Evolutionary conservation across 2,888 invertebrate species (phyloP).

Genomic region (Trichopria drosophilae): DNA sequence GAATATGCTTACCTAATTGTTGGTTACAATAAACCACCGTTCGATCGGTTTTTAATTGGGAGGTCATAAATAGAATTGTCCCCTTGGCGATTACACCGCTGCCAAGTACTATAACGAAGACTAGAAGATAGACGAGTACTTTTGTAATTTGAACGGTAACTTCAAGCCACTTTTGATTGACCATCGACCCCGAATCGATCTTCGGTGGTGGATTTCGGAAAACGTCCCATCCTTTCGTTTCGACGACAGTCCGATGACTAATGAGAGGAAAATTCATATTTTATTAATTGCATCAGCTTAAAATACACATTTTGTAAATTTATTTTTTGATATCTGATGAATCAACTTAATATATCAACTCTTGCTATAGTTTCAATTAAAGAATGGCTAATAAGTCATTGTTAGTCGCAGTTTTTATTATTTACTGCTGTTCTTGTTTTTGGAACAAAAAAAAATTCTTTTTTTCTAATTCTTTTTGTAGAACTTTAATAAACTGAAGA

Average conservation of each 20-base stretch:
- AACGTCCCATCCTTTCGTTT: conserved; percentile 96
- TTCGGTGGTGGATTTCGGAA: conserved; percentile 90
- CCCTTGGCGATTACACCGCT: conserved; percentile 88
- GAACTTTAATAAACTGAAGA: no score
- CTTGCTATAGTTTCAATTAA: no score
- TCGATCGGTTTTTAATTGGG: conserved; percentile 79
- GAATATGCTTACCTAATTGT: conserved; percentile 72
- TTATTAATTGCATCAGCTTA: conserved; percentile 15
- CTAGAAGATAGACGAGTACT: conserved; percentile 80
- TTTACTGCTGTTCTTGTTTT: no score
- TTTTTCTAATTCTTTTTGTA: no score
- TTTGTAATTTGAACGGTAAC: conserved; percentile 82
- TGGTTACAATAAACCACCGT: conserved; percentile 80
- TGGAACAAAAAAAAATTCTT: no score
- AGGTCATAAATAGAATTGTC: conserved; percentile 88
- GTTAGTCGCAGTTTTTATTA: no score
- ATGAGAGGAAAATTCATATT: conserved; percentile 9
- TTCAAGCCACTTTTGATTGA: conserved; percentile 83
- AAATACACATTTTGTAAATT: no score
- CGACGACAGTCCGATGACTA: conserved; percentile 80
- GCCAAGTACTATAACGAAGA: conserved; percentile 81
- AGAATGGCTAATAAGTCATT: no score
- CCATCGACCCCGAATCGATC: conserved; percentile 86
- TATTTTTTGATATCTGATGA: no score
- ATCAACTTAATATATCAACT: no score